Evolutionary conservation across 2,888 invertebrate species (phyloP), one percentile per base, ranked within the genome.

Genomic region (Cybosia mesomella): DNA sequence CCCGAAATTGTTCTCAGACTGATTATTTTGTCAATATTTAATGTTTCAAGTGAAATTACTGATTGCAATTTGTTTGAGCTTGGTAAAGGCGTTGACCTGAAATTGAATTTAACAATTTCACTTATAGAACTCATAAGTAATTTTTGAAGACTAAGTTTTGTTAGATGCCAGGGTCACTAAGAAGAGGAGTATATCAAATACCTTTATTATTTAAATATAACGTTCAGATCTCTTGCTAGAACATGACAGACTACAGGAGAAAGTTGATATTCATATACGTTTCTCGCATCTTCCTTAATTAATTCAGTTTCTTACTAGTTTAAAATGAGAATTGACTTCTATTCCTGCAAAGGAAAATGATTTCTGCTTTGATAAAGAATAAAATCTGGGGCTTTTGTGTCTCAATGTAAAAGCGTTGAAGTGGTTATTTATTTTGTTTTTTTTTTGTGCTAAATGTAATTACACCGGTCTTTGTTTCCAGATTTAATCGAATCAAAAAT

Each of bases 301-400:
- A 62, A 13, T 24, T 58, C 58, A 58, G 21, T 67, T 36, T 58
- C 49, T 67, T 58, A 67, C 24, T 67, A 58, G 62, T 58, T 53
- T 49, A 36, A 67, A 58, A 58, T 53, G 75, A 65, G 22, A 76
- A 72, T 73, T 71, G 75, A 68, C 79, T 80, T 81, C 75, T 83
- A 86, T 84, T 85, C 83, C 72, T 77, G n/a, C n/a, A 84, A 80
- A 80, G 28, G 79, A 61, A 73, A 87, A 89, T 84, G 85, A 78
- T 85, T 88, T 87, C 83, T 73, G 78, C 82, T 57, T 61, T 87
- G 81, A 87, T 84, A 86, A 85, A 87, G 79, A 85, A 89, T 85
- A 87, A 89, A 54, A 22, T 4, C 21, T 10, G 53, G 22, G 53
- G 53, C n/a, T 54, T 55, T 55, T 22, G 10, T 82, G 73, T 79